These are phyloP conservation scores for Zosterops borbonicus DNA, from an alignment of 2,113 vertebrate species.

Conservation along the genomic window DNA sequence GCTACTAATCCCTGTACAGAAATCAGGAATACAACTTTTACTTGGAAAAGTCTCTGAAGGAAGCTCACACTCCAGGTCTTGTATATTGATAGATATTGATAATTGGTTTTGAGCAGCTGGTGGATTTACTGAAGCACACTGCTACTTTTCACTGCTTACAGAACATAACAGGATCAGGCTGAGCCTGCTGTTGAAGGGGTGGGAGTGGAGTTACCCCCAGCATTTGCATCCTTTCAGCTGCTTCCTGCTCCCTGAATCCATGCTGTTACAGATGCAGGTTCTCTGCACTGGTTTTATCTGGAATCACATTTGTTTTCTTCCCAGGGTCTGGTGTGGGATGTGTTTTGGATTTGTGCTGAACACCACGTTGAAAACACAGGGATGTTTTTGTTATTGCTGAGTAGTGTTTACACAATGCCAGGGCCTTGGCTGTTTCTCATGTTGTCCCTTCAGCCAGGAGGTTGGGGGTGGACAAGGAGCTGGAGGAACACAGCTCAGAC, in stretches of 20 bases:
- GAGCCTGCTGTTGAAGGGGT: background rate
- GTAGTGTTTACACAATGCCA: background rate
- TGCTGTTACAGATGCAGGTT: background rate
- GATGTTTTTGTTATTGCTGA: background rate
- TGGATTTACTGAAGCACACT: background rate
- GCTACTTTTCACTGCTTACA: background rate
- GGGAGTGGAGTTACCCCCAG: background rate
- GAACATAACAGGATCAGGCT: background rate
- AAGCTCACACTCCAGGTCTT: background rate
- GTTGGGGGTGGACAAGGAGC: background rate
- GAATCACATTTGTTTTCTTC: background rate
- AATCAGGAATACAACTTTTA: background rate
- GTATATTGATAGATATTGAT: background rate
- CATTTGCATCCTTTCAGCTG: background rate
- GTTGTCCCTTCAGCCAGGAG: background rate
- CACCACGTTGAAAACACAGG: fast-evolving
- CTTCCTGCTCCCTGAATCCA: background rate
- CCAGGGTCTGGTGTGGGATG: background rate
- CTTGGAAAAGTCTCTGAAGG: background rate
- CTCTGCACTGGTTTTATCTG: background rate
- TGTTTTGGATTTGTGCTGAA: background rate
- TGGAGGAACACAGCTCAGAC: background rate
- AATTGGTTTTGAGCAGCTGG: background rate
- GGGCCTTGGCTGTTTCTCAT: background rate
- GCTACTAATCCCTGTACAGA: background rate